Conservation (phyloP, 2,888 invertebrate species). For the Leptinotarsa juncta region DNA sequence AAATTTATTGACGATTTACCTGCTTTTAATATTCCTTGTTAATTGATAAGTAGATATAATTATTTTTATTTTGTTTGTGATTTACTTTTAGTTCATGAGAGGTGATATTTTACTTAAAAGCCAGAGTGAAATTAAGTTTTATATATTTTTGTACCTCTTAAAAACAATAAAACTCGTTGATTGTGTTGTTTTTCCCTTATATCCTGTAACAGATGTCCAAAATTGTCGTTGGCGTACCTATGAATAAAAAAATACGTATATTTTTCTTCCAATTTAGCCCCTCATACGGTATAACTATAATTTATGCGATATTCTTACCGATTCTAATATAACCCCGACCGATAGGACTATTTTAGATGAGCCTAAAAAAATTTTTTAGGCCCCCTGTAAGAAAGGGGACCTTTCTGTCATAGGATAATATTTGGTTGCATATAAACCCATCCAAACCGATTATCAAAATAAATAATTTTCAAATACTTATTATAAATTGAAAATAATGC, state of each 20-base stretch:
- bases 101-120: not conserved
- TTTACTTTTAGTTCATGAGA: not conserved
- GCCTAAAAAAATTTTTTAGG: not conserved
- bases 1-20: not conserved
- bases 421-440: not conserved
- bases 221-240: not conserved
- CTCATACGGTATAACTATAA: not conserved
- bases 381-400: not conserved
- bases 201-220: conserved; percentile 4
- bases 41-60: conserved; percentile 2
- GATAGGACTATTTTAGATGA: not conserved
- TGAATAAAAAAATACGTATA: not conserved
- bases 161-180: not conserved
- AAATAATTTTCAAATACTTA: not conserved
- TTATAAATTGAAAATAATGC: not conserved
- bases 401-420: not conserved
- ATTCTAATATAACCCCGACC: not conserved
- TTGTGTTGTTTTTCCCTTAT: conserved; percentile 2
- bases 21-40: conserved; percentile 8
- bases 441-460: not conserved
- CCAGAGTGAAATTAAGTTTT: not conserved
- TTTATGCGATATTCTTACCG: conserved; percentile 1
- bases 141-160: conserved; percentile 8
- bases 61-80: not conserved
- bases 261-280: not conserved